Evolutionary conservation across 2,113 vertebrate species (phyloP).

Genomic region (Cheirogaleus medius): DNA sequence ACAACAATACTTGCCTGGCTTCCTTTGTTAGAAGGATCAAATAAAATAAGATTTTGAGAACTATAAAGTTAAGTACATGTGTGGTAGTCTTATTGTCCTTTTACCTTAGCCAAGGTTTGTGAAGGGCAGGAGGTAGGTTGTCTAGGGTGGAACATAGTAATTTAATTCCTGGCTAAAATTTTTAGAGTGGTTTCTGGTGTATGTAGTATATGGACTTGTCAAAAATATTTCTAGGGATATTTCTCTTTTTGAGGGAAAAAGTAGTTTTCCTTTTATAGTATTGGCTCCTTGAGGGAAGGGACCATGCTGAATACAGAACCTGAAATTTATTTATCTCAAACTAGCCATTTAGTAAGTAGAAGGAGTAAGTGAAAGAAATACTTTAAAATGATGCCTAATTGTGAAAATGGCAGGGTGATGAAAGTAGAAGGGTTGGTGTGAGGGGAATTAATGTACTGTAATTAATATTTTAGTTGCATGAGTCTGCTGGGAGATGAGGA

Average conservation of each 20-base stretch:
- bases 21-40: background rate
- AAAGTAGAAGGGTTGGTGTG: conserved; percentile 26
- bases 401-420: conserved; percentile 22
- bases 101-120: background rate
- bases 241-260: conserved; percentile 2
- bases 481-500: conserved; percentile 45
- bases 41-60: background rate
- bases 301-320: background rate
- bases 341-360: conserved; percentile 32
- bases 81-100: background rate
- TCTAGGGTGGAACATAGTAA: background rate
- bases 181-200: background rate
- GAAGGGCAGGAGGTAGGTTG: background rate
- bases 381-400: conserved; percentile 13
- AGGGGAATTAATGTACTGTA: conserved; percentile 55
- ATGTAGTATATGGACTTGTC: background rate
- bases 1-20: background rate
- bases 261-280: background rate
- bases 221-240: background rate
- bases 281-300: background rate
- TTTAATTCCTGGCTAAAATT: conserved; percentile 21
- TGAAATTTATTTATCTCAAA: conserved; percentile 8
- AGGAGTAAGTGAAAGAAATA: conserved; percentile 42
- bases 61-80: background rate
- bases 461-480: conserved; percentile 57